Conservation (phyloP, 2,113 vertebrate genomes). For the Cyanoderma ruficeps region DNA sequence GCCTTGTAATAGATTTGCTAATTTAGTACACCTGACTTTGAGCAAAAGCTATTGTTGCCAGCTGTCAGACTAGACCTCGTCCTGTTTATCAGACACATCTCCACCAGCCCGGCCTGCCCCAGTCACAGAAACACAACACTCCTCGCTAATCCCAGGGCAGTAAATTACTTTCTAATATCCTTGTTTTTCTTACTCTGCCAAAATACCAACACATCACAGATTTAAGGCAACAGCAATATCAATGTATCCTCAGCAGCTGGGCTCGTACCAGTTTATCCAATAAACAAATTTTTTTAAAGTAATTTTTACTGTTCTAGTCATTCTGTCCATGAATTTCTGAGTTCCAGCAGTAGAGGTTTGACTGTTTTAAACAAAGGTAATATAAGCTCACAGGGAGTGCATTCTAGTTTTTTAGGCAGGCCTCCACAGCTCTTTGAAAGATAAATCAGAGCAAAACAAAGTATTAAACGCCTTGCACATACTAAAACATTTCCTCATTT, state of each 20-base stretch:
- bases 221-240: slow-evolving; percentile 55
- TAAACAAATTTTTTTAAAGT: background rate
- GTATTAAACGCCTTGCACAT: background rate
- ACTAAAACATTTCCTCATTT: slow-evolving; percentile 14
- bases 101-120: slow-evolving; percentile 28
- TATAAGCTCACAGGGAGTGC: background rate
- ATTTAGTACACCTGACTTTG: slow-evolving; percentile 68
- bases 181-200: slow-evolving; percentile 55
- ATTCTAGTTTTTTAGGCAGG: slow-evolving; percentile 4
- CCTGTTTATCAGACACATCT: slow-evolving; percentile 69
- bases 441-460: slow-evolving; percentile 26
- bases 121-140: slow-evolving; percentile 2
- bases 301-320: slow-evolving; percentile 2
- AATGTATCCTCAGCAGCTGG: slow-evolving; percentile 29
- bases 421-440: slow-evolving; percentile 11
- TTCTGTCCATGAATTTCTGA: background rate
- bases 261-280: background rate
- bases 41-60: slow-evolving; percentile 60
- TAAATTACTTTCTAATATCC: slow-evolving; percentile 61
- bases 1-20: slow-evolving; percentile 68
- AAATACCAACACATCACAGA: slow-evolving; percentile 50
- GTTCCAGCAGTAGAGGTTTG: background rate
- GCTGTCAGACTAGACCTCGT: slow-evolving; percentile 70
- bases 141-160: slow-evolving; percentile 13
- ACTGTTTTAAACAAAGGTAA: slow-evolving; percentile 23